Evolutionary conservation across 2,113 vertebrate species (phyloP), one percentile per base, ranked within the genome.

Genomic region (Podocnemis expansa): DNA sequence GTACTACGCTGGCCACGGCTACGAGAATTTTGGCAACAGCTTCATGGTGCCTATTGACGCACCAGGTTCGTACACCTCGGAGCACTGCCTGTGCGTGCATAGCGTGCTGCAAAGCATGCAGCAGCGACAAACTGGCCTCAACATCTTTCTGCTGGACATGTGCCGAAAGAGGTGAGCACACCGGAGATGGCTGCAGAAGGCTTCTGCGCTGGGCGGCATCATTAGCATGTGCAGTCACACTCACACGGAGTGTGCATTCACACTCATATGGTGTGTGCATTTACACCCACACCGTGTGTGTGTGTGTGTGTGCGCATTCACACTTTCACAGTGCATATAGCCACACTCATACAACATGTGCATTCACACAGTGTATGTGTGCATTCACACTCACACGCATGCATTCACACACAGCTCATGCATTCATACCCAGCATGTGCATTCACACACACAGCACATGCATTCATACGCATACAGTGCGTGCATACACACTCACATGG

Each of bases 11-110:
- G 98, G 99, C 55, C 99, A 99, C 0, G 98, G 99, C 87, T 99
- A 99, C 29, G 99, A 99, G 91, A 99, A 99, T 76, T 99, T 98
- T 2, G 99, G 99, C 73, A 99, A 99, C 98, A 99, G 99, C 95
- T 99, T 99, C 96, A 99, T 99, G 99, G 98, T 99, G 81, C 99
- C 99, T 79, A 98, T 98, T 0, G 99, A 99, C 0, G 99, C 98
- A 0, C 99, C 99, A 1, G 94, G 94, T 19, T 97, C 98, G 43
- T 98, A 98, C 96, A 99, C 98, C 0, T 99, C 98, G 0, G 96
- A 98, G 7, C 98, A 99, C 95, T 99, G 99, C 93, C 91, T 99
- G 87, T 99, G 99, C 19, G 99, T 99, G 56, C 99, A 99, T 96
- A 91, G 94, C 9, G 98, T 99, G 83, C 97, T 99, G 75, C 98